Evolutionary conservation across 1,140 invertebrate genomes (phyloP), one percentile per base, ranked within the genome.

Genomic region (Eciton burchellii): DNA sequence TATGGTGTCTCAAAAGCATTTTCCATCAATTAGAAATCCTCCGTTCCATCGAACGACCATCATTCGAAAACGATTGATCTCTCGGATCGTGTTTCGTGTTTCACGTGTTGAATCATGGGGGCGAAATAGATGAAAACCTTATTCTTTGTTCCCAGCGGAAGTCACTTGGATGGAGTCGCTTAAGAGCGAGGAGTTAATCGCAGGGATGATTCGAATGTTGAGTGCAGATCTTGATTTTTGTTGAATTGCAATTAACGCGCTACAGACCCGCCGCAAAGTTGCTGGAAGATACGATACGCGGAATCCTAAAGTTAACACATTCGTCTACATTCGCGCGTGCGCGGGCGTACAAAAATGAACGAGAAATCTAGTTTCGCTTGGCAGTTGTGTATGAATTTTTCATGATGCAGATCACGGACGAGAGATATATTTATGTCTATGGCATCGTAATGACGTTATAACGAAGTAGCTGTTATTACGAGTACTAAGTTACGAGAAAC

Each of bases 301-400:
- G 6, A 35, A 35, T 6, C 35, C 35, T 35, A 52, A 8, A 76
- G n/a, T n/a, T 57, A 63, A 66, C 35, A 43, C 60, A 49, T 14
- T 1, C 43, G 14, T 52, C 66, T 14, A 14, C 3, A 41, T 76
- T 52, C 35, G 35, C 35, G 65, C 21, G 29, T 41, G 19, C n/a
- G 43, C 56, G 26, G 6, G 47, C 6, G 8, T 73, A 3, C 26
- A 59, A 60, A 70, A 65, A 43, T 21, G 2, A 8, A 77, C 45
- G 16, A 66, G 60, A 77, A 54, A 66, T 66, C 35, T 26, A 66
- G 35, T 54, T 77, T 77, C 19, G 1, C 19, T 1, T 14, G n/a
- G n/a, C 6, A 66, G n/a, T 66, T 77, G 66, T 43, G 21, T 21
- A 65, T 41, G 45, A 77, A 76, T 65, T 21, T 76, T 76, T 47